Conservation (phyloP, 2,797 vertebrate genomes). For the Xenops minutus region DNA sequence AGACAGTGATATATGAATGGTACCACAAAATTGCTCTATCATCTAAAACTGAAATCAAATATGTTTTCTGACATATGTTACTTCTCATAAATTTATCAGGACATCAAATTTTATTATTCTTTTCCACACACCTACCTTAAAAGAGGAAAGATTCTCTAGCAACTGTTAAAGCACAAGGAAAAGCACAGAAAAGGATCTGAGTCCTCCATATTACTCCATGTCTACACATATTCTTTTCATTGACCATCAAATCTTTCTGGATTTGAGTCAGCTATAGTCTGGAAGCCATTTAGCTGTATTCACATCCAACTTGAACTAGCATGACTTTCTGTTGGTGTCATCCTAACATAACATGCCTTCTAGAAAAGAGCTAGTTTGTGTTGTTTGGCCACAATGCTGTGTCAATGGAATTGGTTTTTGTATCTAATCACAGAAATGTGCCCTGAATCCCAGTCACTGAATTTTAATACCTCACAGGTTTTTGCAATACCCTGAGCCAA, state of each 20-base stretch:
- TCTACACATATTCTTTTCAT: not conserved
- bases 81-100: not conserved
- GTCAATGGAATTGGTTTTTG: not conserved
- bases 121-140: not conserved
- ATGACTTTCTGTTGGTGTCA: not conserved
- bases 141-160: not conserved
- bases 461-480: constrained; percentile 1
- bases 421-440: not conserved
- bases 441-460: not conserved
- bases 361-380: not conserved
- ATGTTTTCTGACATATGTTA: not conserved
- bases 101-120: not conserved
- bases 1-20: not conserved
- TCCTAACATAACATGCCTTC: not conserved
- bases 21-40: not conserved
- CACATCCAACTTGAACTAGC: not conserved
- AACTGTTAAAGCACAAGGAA: not conserved
- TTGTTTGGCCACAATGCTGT: not conserved
- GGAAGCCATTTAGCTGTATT: not conserved
- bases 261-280: not conserved
- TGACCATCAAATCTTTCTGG: rapidly evolving
- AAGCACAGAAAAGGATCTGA: not conserved
- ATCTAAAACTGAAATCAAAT: not conserved
- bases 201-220: not conserved
- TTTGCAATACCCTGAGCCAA: not conserved